These are phyloP conservation scores for Arenaria interpres DNA, from an alignment of 2,113 vertebrate genomes.

Conservation along the genomic window DNA sequence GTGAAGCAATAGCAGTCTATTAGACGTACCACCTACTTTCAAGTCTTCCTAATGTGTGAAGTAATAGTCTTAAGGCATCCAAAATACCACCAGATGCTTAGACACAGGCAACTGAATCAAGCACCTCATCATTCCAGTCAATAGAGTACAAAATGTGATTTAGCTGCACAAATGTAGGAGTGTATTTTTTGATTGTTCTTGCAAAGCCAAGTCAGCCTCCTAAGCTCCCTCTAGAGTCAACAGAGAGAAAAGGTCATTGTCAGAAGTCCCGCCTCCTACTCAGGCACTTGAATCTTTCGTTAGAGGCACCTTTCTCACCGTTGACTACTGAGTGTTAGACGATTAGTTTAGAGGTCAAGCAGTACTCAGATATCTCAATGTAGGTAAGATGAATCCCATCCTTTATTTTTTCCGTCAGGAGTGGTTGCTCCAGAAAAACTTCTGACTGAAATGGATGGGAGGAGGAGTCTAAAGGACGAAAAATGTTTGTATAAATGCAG, in stretches of 20 bases:
- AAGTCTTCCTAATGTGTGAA: not conserved
- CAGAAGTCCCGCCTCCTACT: not conserved
- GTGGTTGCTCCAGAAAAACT: not conserved
- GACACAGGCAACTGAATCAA: fast-evolving
- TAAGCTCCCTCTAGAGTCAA: not conserved
- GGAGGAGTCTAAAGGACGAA: not conserved
- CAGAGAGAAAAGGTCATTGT: not conserved
- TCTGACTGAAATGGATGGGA: not conserved
- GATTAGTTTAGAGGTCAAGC: not conserved
- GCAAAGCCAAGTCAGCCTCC: not conserved
- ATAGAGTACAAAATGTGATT: not conserved
- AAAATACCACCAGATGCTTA: not conserved
- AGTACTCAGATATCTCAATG: not conserved
- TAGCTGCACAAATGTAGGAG: not conserved
- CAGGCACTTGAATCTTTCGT: not conserved
- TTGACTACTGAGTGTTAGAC: not conserved
- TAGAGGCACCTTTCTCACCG: not conserved
- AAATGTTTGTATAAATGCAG: not conserved
- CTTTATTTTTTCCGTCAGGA: not conserved
- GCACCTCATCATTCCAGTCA: not conserved
- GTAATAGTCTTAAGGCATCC: not conserved
- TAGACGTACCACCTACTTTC: not conserved
- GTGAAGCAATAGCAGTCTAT: not conserved
- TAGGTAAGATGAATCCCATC: not conserved
- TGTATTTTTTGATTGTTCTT: not conserved